Conservation (phyloP, 1,140 invertebrate genomes). For the Aphaenogaster floridana region DNA sequence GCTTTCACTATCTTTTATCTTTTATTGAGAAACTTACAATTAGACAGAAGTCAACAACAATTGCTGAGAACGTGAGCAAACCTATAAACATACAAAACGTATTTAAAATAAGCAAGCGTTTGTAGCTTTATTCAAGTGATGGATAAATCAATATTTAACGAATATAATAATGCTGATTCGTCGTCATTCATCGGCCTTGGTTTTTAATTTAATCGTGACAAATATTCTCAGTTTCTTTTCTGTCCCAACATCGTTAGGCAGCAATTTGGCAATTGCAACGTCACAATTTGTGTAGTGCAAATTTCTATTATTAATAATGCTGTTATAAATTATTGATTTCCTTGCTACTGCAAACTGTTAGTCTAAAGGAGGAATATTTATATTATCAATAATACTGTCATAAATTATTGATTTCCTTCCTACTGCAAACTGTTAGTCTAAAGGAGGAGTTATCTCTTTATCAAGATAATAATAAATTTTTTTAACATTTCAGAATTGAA, state of each 20-base stretch:
- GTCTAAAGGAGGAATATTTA: neutral
- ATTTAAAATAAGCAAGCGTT: neutral
- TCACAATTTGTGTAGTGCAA: neutral
- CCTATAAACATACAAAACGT: neutral
- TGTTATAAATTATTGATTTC: neutral
- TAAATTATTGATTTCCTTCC: neutral
- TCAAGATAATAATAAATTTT: neutral
- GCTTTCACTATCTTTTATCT: neutral
- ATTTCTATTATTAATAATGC: neutral
- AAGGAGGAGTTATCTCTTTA: neutral
- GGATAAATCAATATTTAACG: slow-evolving; percentile 23
- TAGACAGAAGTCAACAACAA: neutral
- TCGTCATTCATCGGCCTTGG: neutral
- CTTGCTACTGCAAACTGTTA: neutral
- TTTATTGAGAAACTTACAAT: neutral
- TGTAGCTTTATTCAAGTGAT: neutral
- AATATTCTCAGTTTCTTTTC: neutral
- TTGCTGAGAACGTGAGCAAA: neutral
- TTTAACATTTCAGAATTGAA: neutral
- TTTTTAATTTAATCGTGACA: neutral
- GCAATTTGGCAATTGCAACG: neutral
- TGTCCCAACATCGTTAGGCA: neutral
- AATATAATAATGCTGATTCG: neutral
- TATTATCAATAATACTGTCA: neutral
- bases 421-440: neutral